Base-by-base conservation (phyloP, 2,113 vertebrate genomes). In the Ctenomys sociabilis region DNA sequence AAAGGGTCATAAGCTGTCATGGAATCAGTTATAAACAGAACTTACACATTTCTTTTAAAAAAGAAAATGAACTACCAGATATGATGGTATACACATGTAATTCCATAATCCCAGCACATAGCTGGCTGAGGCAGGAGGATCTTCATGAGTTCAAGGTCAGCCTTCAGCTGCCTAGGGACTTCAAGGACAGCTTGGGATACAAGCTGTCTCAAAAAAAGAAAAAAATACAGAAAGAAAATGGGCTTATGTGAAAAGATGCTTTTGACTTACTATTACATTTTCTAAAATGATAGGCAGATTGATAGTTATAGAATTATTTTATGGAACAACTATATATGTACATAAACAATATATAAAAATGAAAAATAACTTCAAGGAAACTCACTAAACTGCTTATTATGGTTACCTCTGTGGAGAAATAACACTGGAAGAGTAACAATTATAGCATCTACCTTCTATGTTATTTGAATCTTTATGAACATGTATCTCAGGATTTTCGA, bases 401-500 rank as follows among this genome's bases (percentile, higher is more conserved):
- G 32, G 32, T 93, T 84, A 68, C 63, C 28, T 72, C 72, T 84
- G 3, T 59, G 10, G 32, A 40, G 22, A 73, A 75, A 88, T 61
- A 6, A 87, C 32, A 80, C 81, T 1, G 22, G 32, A 94, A 90
- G 24, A 83, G 52, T 57, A 94, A 91, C 16, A 92, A 81, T 77
- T 85, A 77, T 21, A 83, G 40, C n/a, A 84, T 88, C 84, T 93
- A 95, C 88, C 11, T 85, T 95, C 57, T 87, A 19, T 59, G 77
- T 70, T 85, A 52, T 95, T 70, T 96, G 43, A 95, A 90, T 93
- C 82, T 91, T 94, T 72, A 85, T 72, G 35, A 86, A n/a, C 40
- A 94, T 70, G 8, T 90, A 77, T 83, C 78, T 88, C n/a, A 95
- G 91, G 7, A 94, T 85, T 75, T 84, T 43, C 83, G 73, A 22